Percentiles rank a stretch among this genome's conserved stretches.
phyloP scores from a whole-genome alignment of 1,140 invertebrate species.

The Ips typographus region DNA sequence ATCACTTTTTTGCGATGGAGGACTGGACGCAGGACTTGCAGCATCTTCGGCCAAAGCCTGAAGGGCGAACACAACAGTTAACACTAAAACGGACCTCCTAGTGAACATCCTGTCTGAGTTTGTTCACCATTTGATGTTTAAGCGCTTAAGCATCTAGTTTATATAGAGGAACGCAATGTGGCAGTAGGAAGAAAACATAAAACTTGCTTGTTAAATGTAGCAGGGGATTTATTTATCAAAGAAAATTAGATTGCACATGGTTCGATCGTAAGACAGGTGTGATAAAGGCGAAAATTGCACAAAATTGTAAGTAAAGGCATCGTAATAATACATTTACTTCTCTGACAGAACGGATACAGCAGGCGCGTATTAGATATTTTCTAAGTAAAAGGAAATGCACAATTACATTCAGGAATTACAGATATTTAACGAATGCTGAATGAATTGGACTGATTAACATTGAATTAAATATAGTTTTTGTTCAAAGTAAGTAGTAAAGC shows the following conservation, averaged over 20 bases:
- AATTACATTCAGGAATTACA: too few relatives aligned
- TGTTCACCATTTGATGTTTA: conserved; percentile 32
- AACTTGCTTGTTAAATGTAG: conserved; percentile 29
- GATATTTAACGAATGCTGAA: too few relatives aligned
- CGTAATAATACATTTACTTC: conserved; percentile 17
- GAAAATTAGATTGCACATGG: conserved; percentile 31
- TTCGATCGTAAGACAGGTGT: neutral
- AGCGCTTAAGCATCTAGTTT: conserved; percentile 24
- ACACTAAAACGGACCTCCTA: conserved; percentile 13
- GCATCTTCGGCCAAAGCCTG: conserved; percentile 30
- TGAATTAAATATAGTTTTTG: too few relatives aligned
- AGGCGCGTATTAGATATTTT: too few relatives aligned
- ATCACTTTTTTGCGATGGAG: conserved; percentile 29
- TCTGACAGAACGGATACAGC: conserved; percentile 9
- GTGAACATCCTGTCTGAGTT: conserved; percentile 30
- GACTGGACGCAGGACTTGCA: conserved; percentile 11
- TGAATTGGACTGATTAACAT: too few relatives aligned
- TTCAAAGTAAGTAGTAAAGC: too few relatives aligned
- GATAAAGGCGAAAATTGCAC: conserved; percentile 23
- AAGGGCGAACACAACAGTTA: conserved; percentile 16
- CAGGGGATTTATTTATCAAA: conserved; percentile 33
- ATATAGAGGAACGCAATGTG: conserved; percentile 32
- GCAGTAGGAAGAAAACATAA: conserved; percentile 35
- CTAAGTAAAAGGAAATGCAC: too few relatives aligned
- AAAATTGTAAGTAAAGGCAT: neutral